phyloP scores from a whole-genome alignment of 1,140 invertebrate species.

The Aphis craccivora region DNA sequence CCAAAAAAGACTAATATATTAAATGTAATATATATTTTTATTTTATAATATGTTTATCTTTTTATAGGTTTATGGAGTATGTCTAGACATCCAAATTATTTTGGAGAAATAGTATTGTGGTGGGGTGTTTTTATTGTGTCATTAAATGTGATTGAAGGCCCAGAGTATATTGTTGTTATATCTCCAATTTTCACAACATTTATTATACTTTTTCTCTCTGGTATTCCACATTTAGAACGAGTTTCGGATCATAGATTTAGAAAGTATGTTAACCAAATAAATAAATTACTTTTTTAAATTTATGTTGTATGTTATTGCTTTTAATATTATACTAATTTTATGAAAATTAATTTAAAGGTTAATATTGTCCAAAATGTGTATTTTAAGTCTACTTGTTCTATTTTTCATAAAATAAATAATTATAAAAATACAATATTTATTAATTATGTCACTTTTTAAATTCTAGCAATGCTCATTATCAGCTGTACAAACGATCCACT shows the following conservation, averaged over 20 bases:
- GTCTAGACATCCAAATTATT: slow-evolving; percentile 93
- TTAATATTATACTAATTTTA: neutral
- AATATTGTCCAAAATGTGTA: neutral
- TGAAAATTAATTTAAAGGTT: neutral
- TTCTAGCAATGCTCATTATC: slow-evolving; percentile 80
- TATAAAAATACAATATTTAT: neutral
- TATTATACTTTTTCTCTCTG: slow-evolving; percentile 88
- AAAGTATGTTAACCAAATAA: slow-evolving; percentile 71
- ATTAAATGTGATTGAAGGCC: slow-evolving; percentile 80
- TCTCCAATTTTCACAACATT: slow-evolving; percentile 88
- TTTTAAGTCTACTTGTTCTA: too few species aligned
- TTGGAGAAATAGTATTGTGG: slow-evolving; percentile 93
- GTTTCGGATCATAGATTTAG: slow-evolving; percentile 86
- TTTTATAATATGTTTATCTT: slow-evolving; percentile 59
- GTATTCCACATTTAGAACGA: slow-evolving; percentile 84
- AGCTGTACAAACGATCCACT: slow-evolving; percentile 84
- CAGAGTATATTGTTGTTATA: slow-evolving; percentile 83
- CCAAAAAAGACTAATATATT: slow-evolving; percentile 33
- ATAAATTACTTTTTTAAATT: neutral
- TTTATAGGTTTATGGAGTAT: slow-evolving; percentile 82
- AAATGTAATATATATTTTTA: neutral
- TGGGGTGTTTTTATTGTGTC: slow-evolving; percentile 92
- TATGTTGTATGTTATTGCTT: neutral
- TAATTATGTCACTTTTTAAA: slow-evolving; percentile 60
- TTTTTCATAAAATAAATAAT: neutral